Evolutionary conservation across 2,888 invertebrate species (phyloP), one percentile per base, ranked within the genome.

Genomic region (Hipparchia semele): DNA sequence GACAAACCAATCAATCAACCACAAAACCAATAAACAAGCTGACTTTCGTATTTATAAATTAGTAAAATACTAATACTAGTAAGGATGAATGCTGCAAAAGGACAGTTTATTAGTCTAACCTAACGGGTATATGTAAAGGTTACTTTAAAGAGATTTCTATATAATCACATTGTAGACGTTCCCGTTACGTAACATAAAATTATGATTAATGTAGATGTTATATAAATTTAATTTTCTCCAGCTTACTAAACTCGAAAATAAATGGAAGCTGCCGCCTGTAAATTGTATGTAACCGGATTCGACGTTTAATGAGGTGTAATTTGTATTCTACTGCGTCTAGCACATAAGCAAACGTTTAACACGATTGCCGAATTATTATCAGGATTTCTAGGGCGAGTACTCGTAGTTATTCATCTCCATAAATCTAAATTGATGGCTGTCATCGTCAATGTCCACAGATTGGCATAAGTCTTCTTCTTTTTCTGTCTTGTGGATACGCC

Each of bases 101-200:
- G 59, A 39, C 33, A 9, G 33, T n/a, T 39, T 39, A 39, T 39
- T 39, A 39, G 39, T 4, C 2, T 39, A 39, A 4, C 39, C 39
- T 39, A 39, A 39, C 39, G 39, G 39, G 39, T 5, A 58, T 23
- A 33, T 10, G 12, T 2, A 39, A 45, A 60, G 60, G 9, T 39
- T 33, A 33, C 13, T 49, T 23, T 39, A 53, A 33, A 56, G 56
- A 56, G 2, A 62, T 62, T 62, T 56, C 45, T 46, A 58, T 46
- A 4, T 56, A 67, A 67, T 67, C 6, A 13, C 67, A 33, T 10
- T 39, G n/a, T 68, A 10, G 58, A 33, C 49, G 51, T 49, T 64
- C 51, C 71, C 54, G 67, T 71, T 60, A 72, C 45, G 13, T 62
- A 72, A 64, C 61, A 72, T 72, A 68, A 58, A 65, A 68, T 68